phyloP scores from a whole-genome alignment of 2,113 vertebrate genomes.

The Phalacrocorax pelagicus region DNA sequence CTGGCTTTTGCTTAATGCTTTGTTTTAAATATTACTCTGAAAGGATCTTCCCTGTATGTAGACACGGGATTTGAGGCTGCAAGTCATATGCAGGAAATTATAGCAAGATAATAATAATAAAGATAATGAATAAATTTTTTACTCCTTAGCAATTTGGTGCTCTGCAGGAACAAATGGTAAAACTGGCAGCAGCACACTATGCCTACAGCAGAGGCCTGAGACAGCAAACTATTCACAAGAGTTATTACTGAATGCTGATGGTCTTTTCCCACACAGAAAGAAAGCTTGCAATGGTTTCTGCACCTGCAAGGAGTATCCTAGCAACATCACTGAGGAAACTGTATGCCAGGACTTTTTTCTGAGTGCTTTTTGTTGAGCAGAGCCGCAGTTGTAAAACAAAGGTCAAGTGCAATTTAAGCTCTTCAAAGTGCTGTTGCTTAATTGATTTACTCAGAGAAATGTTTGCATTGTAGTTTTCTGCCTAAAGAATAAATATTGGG shows the following conservation, averaged over 20 bases:
- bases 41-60: neutral
- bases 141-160: neutral
- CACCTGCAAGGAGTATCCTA: constrained; percentile 56
- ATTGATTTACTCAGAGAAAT: neutral
- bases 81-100: neutral
- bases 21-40: neutral
- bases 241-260: neutral
- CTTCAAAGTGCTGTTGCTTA: neutral
- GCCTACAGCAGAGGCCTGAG: neutral
- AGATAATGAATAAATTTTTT: neutral
- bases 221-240: neutral
- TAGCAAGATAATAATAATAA: neutral
- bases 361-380: constrained; percentile 37
- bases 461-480: neutral
- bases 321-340: constrained; percentile 46
- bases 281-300: constrained; percentile 37
- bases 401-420: constrained; percentile 50
- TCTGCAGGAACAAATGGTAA: neutral
- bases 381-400: constrained; percentile 53
- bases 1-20: neutral
- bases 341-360: neutral
- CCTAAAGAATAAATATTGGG: neutral
- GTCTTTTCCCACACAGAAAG: neutral
- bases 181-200: neutral
- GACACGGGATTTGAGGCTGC: neutral